Base-by-base conservation (phyloP, 2,888 invertebrate species). In the Corythucha ciliata region DNA sequence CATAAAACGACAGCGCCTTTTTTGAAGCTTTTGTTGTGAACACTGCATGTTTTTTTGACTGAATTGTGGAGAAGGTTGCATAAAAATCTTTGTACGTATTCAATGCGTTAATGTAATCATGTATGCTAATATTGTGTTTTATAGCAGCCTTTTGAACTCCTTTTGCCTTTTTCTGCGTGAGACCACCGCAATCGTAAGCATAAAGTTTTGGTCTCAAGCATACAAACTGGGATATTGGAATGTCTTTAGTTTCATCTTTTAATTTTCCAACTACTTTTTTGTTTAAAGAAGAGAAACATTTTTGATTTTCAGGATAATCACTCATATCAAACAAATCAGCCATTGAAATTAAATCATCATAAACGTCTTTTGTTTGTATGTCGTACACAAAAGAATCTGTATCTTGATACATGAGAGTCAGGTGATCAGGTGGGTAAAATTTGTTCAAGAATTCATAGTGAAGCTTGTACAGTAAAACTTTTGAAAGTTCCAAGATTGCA, bases 211-310 rank as follows among this genome's bases (percentile, higher is more conserved):
- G 48, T 20, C 61, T 48, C 7, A 64, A 47, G 2, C 64, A 65
- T 1, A 64, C 56, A 56, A 64, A 66, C 53, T 65, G 61, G 1
- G 55, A 60, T 57, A 65, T 63, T n/a, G 62, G 59, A 53, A 52
- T 50, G 1, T 63, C 63, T 18, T 59, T 58, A 27, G 57, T 58
- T 51, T 66, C 65, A 57, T 65, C 64, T 55, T 66, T 65, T 60
- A 66, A 63, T 32, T 65, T 46, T 3, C 66, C 64, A 2, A 63
- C 21, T 2, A 63, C 57, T 57, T 64, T 65, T 54, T 63, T 58
- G 29, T 56, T 56, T 22, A 18, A 33, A 14, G 22, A 14, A n/a
- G 53, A 49, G 27, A 33, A 53, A 10, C 16, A 27, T 2, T 20
- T 27, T 16, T 50, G 40, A n/a, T 59, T 37, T 8, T 27, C 5